Conservation (phyloP, 2,888 invertebrate genomes). For the Pollenia angustigena region DNA sequence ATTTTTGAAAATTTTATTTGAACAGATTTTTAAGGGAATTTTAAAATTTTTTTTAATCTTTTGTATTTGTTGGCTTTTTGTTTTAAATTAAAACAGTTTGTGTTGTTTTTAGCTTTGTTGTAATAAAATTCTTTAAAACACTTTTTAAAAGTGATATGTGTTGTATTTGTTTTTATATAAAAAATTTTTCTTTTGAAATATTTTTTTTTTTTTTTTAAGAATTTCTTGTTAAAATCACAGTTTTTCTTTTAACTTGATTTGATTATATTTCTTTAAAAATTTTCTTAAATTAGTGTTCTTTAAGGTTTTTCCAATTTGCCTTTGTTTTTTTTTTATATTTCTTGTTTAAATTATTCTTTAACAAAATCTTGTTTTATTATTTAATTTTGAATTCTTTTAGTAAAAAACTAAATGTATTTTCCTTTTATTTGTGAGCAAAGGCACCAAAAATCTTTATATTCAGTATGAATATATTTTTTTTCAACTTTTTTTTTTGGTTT, state of each 20-base stretch:
- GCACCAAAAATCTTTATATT: conserved; percentile 66
- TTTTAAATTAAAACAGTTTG: conserved; percentile 45
- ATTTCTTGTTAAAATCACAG: conserved; percentile 58
- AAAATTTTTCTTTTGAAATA: conserved; percentile 53
- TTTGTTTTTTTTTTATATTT: conserved; percentile 46
- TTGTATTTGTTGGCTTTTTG: conserved; percentile 12
- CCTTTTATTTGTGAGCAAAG: conserved; percentile 63
- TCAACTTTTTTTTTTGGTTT: conserved; percentile 32
- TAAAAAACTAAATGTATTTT: conserved; percentile 31
- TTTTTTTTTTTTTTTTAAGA: conserved; percentile 17
- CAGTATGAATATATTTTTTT: conserved; percentile 56
- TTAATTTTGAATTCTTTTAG: conserved; percentile 50
- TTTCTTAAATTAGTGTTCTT: background rate
- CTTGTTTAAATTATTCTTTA: conserved; percentile 27
- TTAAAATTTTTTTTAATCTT: background rate
- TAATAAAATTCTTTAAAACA: conserved; percentile 50
- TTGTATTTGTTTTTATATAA: conserved; percentile 52
- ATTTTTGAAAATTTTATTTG: conserved; percentile 67
- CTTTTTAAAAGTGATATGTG: conserved; percentile 73
- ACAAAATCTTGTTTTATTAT: conserved; percentile 29
- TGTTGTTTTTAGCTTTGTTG: conserved; percentile 56
- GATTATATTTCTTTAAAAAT: too few species aligned
- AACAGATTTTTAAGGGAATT: conserved; percentile 35
- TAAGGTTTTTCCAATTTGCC: conserved; percentile 34
- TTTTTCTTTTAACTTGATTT: conserved; percentile 35